phyloP scores from a whole-genome alignment of 2,888 invertebrate genomes.

The Latheticus oryzae region DNA sequence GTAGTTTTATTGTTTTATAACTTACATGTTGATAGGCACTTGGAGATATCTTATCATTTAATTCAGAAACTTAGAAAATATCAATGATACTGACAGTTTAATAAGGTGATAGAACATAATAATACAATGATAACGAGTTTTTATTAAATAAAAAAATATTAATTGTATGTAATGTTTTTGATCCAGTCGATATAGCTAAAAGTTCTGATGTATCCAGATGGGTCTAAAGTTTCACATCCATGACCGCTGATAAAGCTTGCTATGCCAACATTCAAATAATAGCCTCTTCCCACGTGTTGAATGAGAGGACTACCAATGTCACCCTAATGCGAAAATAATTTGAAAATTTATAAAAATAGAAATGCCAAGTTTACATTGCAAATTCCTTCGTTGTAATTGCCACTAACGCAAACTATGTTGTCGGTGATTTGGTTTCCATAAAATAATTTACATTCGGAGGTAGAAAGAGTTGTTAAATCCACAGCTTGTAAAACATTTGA shows the following conservation, averaged over 20 bases:
- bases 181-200: slow-evolving; percentile 14
- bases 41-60: too few relatives aligned
- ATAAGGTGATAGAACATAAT: too few relatives aligned
- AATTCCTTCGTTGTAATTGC: slow-evolving; percentile 16
- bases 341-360: not conserved
- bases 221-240: slow-evolving; percentile 12
- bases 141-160: too few relatives aligned
- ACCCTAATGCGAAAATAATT: slow-evolving; percentile 11
- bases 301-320: slow-evolving; percentile 12
- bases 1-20: too few relatives aligned
- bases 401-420: slow-evolving; percentile 14
- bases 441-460: slow-evolving; percentile 4
- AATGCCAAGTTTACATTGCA: slow-evolving; percentile 1
- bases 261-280: slow-evolving; percentile 12
- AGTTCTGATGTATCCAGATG: slow-evolving; percentile 2
- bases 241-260: slow-evolving; percentile 12
- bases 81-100: too few relatives aligned
- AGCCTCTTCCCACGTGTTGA: slow-evolving; percentile 8
- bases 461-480: slow-evolving; percentile 2
- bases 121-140: too few relatives aligned
- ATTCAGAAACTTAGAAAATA: too few relatives aligned
- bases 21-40: too few relatives aligned
- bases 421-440: slow-evolving; percentile 13
- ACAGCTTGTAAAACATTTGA: not conserved
- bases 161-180: slow-evolving; percentile 12